A percentile compares a stretch with the other conserved stretches of the same genome.
phyloP scores from a whole-genome alignment of 2,113 vertebrate species.

The Semicossyphus pulcher region DNA sequence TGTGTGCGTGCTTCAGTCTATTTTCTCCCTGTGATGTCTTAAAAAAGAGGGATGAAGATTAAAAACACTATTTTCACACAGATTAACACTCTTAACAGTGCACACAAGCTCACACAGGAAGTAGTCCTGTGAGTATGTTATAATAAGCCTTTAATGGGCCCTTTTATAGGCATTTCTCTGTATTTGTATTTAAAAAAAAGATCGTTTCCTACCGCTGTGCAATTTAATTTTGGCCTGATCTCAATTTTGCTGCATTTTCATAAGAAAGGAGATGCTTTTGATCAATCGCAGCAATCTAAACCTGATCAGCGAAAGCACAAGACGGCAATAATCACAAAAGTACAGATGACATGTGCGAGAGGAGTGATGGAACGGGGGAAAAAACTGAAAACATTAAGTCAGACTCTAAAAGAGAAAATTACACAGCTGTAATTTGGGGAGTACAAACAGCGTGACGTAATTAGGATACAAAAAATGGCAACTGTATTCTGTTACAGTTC shows the following conservation, averaged over 20 bases:
- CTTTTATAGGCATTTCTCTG: neutral
- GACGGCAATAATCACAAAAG: neutral
- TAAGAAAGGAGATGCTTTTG: neutral
- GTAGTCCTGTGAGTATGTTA: neutral
- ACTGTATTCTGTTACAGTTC: too few species aligned
- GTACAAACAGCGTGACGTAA: too few species aligned
- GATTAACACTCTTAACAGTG: slow-evolving; percentile 20
- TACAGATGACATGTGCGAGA: neutral
- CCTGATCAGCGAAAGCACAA: neutral
- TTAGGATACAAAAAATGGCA: too few species aligned
- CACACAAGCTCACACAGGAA: slow-evolving; percentile 1
- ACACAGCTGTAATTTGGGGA: too few species aligned
- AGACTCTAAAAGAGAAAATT: neutral
- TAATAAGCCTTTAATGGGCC: slow-evolving; percentile 5
- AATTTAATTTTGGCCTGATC: neutral
- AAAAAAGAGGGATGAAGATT: slow-evolving; percentile 41
- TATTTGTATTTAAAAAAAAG: neutral
- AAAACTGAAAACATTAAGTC: neutral
- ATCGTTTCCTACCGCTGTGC: neutral
- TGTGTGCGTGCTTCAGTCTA: slow-evolving; percentile 19
- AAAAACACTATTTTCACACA: slow-evolving; percentile 32
- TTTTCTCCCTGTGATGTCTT: slow-evolving; percentile 45
- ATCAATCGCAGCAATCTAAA: neutral
- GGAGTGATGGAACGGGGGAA: neutral
- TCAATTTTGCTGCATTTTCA: neutral